Evolutionary conservation across 2,888 invertebrate genomes (phyloP), one percentile per base, ranked within the genome.

Genomic region (Idaea biselata): DNA sequence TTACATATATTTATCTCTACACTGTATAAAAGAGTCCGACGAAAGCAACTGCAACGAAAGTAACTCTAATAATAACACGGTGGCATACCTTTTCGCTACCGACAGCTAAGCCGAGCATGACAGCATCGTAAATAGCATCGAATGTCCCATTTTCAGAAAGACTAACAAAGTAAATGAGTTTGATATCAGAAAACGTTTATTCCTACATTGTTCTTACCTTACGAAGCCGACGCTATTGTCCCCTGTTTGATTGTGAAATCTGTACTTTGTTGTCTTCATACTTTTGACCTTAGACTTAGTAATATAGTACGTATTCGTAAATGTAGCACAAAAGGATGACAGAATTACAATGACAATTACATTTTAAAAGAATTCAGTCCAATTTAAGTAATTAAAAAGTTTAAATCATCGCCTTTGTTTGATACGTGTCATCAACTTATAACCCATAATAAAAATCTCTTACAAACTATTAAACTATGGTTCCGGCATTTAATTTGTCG

Each of bases 101-200:
- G 55, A 58, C 54, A 25, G 61, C 60, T 14, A 61, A 59, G 44
- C 32, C 59, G 14, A 64, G 31, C 60, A 60, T 60, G 58, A 62
- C 32, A 58, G 8, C 57, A 60, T 57, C 58, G 61, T 55, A 56
- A 57, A 57, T 54, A 56, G 56, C 31, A 16, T 54, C n/a, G 32
- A 32, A 18, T 60, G 60, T 60, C 59, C 58, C 58, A 63, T 64
- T 64, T 64, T 60, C 31, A 58, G 58, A 62, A 60, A 59, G 18
- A 57, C 18, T 18, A 25, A 16, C 14, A 18, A 18, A 55, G 17
- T 55, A 7, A 55, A 11, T n/a, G 55, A 17, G 7, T 55, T 7
- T 55, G 6, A 17, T 57, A 7, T 54, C 53, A 62, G 61, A 58
- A 62, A 59, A 16, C 56, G 56, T 17, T 58, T 62, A 56, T 59